Evolutionary conservation across 2,797 vertebrate genomes (phyloP), one percentile per base, ranked within the genome.

Genomic region (Galaxias olidus): DNA sequence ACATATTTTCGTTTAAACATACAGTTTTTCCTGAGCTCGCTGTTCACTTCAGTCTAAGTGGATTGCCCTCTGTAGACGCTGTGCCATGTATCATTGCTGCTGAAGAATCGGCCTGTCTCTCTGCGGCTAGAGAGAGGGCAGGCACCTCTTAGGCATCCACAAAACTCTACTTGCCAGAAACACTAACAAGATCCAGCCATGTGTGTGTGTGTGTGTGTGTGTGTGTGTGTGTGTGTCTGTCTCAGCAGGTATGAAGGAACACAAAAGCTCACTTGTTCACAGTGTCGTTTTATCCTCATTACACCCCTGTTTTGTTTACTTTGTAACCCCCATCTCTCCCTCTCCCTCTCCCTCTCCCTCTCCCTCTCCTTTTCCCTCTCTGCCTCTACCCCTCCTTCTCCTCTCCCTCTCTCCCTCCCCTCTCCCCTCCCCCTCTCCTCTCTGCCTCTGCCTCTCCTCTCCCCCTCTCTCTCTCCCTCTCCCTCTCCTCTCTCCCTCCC

Each of bases 251-350:
- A 85, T 59, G 68, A 74, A 68, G 67, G 70, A 74, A 82, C 84
- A 90, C 86, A 91, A 91, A 88, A 83, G 69, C 74, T 78, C 66
- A 66, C 85, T 90, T 90, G 88, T 91, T 88, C 84, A 69, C 76
- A 67, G 82, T 43, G 51, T 81, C 74, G 80, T 79, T 89, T 89
- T 78, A 86, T 89, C 84, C 86, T 88, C 87, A 87, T 90, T 87
- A 87, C 70, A 81, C 79, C 82, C 72, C 76, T 85, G 81, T 86
- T 79, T 86, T 88, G 85, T 90, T 91, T 85, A 88, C 77, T 83
- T 77, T 84, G 82, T 82, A 85, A 85, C 83, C 83, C 76, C 11
- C 40, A 9, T 11, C 46, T 47, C 46, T 47, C 10, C 4, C 14
- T 47, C 14, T 10, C 46, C 40, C 19, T 17, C 12, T 9, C 54